phyloP scores from a whole-genome alignment of 2,113 vertebrate genomes.

The Alligator sinensis region DNA sequence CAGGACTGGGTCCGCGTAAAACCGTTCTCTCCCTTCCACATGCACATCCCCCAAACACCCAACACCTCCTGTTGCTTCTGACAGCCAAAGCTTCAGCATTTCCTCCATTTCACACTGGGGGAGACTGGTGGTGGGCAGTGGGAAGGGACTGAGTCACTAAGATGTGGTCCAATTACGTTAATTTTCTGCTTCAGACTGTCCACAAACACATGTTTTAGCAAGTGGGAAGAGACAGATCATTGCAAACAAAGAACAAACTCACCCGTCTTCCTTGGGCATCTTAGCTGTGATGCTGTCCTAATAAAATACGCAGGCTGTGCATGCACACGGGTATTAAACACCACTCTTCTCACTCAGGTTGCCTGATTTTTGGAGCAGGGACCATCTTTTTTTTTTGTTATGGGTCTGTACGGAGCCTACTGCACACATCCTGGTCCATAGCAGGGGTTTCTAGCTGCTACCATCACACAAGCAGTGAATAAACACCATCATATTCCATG shows the following conservation, averaged over 20 bases:
- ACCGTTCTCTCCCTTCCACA: not conserved
- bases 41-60: not conserved
- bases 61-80: not conserved
- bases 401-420: not conserved
- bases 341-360: accelerated
- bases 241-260: not conserved
- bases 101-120: not conserved
- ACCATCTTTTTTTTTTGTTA: not conserved
- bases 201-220: accelerated
- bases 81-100: not conserved
- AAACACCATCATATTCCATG: accelerated
- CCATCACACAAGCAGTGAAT: accelerated
- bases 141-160: accelerated
- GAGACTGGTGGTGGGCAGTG: accelerated
- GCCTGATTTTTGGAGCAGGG: not conserved
- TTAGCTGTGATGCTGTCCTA: not conserved
- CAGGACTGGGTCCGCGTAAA: not conserved
- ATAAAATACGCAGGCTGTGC: accelerated
- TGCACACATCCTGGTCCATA: not conserved
- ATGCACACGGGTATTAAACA: not conserved
- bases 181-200: not conserved
- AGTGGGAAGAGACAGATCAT: not conserved
- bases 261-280: not conserved
- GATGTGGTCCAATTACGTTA: not conserved
- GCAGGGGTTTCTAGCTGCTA: accelerated